Evolutionary conservation across 2,113 vertebrate species (phyloP).

Genomic region (Mormoops blainvillei): DNA sequence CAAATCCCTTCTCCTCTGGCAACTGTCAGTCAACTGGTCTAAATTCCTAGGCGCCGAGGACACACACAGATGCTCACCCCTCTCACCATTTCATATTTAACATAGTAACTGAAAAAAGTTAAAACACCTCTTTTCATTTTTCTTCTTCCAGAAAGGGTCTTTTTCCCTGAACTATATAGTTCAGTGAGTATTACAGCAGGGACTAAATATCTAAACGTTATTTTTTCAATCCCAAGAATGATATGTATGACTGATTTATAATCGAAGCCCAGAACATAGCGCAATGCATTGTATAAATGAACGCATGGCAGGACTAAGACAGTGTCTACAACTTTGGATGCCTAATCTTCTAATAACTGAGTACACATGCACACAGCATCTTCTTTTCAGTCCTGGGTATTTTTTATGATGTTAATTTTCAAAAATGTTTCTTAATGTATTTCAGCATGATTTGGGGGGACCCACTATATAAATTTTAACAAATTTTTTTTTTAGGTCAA

Average conservation of each 20-base stretch:
- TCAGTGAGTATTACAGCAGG: neutral
- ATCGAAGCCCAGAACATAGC: neutral
- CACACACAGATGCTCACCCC: neutral
- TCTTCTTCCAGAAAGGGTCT: neutral
- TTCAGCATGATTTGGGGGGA: neutral
- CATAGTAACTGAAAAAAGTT: neutral
- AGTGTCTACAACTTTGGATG: neutral
- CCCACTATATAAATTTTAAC: neutral
- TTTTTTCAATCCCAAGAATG: neutral
- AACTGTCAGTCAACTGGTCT: no score
- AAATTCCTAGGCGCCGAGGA: neutral
- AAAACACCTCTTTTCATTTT: neutral
- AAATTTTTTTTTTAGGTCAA: neutral
- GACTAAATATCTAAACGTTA: neutral
- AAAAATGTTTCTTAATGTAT: neutral
- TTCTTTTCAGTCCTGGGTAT: neutral
- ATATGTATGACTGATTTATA: neutral
- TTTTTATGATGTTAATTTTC: neutral
- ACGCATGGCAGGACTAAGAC: rapidly evolving
- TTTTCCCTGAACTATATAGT: neutral
- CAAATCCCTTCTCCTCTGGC: neutral
- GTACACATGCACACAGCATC: rapidly evolving
- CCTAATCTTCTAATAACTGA: neutral
- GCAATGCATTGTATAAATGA: neutral
- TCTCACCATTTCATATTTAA: neutral